Evolutionary conservation across 2,113 vertebrate genomes (phyloP).

Genomic region (Lanius ludovicianus): DNA sequence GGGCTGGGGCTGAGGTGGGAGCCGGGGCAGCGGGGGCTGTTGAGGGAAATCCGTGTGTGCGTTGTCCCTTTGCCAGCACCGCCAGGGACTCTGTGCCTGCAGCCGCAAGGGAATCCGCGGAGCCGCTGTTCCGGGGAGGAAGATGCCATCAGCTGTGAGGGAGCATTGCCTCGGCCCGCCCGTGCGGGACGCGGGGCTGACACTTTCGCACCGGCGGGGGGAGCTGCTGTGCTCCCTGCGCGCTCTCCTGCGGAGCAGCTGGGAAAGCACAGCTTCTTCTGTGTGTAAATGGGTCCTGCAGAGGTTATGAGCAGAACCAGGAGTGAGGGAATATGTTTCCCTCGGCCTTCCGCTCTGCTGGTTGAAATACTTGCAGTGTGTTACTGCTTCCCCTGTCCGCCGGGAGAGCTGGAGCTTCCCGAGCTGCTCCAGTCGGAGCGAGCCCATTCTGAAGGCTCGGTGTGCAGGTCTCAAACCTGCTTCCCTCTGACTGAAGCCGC

Average conservation of each 20-base stretch:
- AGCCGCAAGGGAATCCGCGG: background rate
- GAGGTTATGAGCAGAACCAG: fast-evolving
- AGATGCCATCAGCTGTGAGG: background rate
- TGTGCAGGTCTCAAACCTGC: background rate
- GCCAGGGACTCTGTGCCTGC: background rate
- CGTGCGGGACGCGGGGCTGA: background rate
- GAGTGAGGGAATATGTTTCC: fast-evolving
- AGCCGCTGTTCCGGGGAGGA: background rate
- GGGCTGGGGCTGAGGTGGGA: background rate
- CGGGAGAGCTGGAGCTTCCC: background rate
- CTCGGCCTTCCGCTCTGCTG: background rate
- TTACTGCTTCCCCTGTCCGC: background rate
- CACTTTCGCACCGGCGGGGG: fast-evolving
- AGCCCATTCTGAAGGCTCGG: fast-evolving
- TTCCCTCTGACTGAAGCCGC: background rate
- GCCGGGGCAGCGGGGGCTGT: background rate
- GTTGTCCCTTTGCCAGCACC: background rate
- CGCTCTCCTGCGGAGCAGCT: background rate
- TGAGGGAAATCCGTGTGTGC: background rate
- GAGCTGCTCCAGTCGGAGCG: background rate
- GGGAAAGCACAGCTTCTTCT: fast-evolving
- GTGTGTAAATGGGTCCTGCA: fast-evolving
- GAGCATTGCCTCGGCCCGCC: background rate
- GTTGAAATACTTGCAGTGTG: fast-evolving
- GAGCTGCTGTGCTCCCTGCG: fast-evolving